A percentile compares a stretch with the other conserved stretches of the same genome.
Conservation (phyloP, 2,888 invertebrate species). For the Scelioninae gen. 1 region DNA sequence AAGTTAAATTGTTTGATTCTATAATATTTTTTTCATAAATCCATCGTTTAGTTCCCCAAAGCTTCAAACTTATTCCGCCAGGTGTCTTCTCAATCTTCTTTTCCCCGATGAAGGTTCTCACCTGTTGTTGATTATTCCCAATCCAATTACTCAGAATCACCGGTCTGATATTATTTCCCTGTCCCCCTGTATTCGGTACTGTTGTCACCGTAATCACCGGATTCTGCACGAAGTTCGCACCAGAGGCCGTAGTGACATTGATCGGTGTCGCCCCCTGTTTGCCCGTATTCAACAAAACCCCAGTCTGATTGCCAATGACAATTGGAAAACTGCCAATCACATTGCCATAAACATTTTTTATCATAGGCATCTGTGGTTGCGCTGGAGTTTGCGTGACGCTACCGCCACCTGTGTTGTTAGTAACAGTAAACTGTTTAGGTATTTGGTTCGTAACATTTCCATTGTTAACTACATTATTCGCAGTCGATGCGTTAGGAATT, state of each 20-base stretch:
- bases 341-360: constrained; percentile 71
- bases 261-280: constrained; percentile 11
- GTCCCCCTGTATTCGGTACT: constrained; percentile 47
- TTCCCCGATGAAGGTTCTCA: constrained; percentile 15
- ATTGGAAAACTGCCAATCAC: constrained; percentile 73
- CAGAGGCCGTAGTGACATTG: not conserved
- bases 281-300: constrained; percentile 64
- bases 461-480: not conserved
- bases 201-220: constrained; percentile 61
- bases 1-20: too few relatives aligned
- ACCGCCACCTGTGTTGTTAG: constrained; percentile 21
- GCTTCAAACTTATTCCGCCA: too few relatives aligned
- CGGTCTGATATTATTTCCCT: constrained; percentile 69
- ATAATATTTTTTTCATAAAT: too few relatives aligned
- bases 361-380: constrained; percentile 59
- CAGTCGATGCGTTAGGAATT: constrained; percentile 34
- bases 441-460: not conserved
- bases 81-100: too few relatives aligned
- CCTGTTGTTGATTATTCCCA: constrained; percentile 68
- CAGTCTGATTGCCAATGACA: constrained; percentile 72
- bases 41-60: too few relatives aligned
- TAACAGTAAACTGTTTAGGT: constrained; percentile 28
- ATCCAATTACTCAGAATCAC: constrained; percentile 73
- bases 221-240: constrained; percentile 30
- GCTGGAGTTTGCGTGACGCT: constrained; percentile 46